These are phyloP conservation scores for Phenganax stokvisi DNA, from an alignment of 92 coral and sea anemone genomes.

Conservation along the genomic window DNA sequence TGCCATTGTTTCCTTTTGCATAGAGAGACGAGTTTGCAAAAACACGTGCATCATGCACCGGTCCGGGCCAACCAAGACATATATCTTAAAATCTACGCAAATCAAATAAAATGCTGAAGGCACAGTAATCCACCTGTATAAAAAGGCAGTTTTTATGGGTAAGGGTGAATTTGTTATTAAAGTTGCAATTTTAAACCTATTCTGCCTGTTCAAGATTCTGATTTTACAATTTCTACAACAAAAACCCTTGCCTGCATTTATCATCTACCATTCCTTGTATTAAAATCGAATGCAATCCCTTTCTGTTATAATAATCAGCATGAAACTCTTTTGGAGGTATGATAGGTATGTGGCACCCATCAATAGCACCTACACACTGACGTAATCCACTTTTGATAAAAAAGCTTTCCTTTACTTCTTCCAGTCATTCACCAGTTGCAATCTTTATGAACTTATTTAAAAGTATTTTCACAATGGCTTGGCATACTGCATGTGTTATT, in stretches of 20 bases:
- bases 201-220: too few relatives aligned
- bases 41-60: not conserved
- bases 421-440: slow-evolving; percentile 24
- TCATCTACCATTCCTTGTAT: slow-evolving; percentile 43
- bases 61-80: slow-evolving; percentile 4
- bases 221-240: not conserved
- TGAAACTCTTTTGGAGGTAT: slow-evolving; percentile 39
- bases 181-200: too few relatives aligned
- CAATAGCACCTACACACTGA: slow-evolving; percentile 37
- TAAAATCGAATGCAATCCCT: slow-evolving; percentile 34
- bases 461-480: slow-evolving; percentile 28
- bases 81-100: too few relatives aligned
- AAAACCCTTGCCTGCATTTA: slow-evolving; percentile 10
- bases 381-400: slow-evolving; percentile 22
- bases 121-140: too few relatives aligned
- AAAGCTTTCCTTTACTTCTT: slow-evolving; percentile 32
- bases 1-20: slow-evolving; percentile 2
- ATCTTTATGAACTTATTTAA: slow-evolving; percentile 22
- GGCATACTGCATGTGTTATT: slow-evolving; percentile 42
- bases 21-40: slow-evolving; percentile 11
- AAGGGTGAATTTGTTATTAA: too few relatives aligned
- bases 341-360: slow-evolving; percentile 45
- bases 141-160: too few relatives aligned
- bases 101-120: too few relatives aligned
- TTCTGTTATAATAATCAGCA: slow-evolving; percentile 39